Evolutionary conservation across 2,113 vertebrate genomes (phyloP).

Genomic region (Hippocampus mohnikei): DNA sequence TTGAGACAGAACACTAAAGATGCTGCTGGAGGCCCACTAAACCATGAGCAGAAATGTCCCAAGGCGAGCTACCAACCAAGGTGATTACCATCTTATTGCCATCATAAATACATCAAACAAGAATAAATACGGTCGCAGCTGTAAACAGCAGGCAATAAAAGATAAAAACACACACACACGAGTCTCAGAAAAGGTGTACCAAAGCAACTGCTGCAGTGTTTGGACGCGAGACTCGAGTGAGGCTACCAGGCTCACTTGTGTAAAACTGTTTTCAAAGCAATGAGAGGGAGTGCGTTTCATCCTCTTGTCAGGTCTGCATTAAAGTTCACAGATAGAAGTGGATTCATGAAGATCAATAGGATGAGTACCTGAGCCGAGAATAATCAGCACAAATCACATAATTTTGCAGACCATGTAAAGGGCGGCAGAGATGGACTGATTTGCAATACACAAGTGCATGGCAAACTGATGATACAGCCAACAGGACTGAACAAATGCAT

Average conservation of each 20-base stretch:
- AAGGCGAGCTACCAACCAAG: slow-evolving; percentile 1
- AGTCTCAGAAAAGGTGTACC: neutral
- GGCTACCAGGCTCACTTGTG: slow-evolving; percentile 8
- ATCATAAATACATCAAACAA: slow-evolving; percentile 8
- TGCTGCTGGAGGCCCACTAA: neutral
- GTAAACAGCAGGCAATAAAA: neutral
- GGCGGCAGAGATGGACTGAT: neutral
- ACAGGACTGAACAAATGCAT: neutral
- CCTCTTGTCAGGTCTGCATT: slow-evolving; percentile 35
- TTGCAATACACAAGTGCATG: neutral
- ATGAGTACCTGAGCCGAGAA: slow-evolving; percentile 12
- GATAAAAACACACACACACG: neutral
- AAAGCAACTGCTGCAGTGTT: slow-evolving; percentile 14
- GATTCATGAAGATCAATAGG: slow-evolving; percentile 26
- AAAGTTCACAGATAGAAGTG: slow-evolving; percentile 35
- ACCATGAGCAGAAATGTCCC: neutral
- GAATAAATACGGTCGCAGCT: slow-evolving; percentile 7
- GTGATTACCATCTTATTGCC: neutral
- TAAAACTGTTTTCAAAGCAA: slow-evolving; percentile 22
- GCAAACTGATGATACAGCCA: neutral
- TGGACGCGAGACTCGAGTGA: slow-evolving; percentile 15
- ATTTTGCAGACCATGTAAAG: neutral
- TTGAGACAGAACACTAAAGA: neutral
- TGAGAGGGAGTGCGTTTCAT: slow-evolving; percentile 24
- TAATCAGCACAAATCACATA: slow-evolving; percentile 22